Conservation (phyloP, 2,113 vertebrate species). For the Salvelinus sp. region DNA sequence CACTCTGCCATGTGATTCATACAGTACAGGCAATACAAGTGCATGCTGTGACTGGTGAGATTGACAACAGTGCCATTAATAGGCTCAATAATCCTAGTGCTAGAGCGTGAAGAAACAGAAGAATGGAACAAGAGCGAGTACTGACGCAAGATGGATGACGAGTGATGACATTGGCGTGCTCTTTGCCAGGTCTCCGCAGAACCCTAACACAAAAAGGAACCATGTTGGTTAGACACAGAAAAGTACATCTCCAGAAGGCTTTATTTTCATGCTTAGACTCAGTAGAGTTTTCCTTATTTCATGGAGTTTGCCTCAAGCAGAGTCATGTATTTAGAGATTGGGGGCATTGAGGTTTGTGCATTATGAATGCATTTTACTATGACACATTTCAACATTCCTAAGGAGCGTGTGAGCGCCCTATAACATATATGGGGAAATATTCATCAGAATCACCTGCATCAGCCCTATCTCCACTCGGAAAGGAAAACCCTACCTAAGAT, state of each 20-base stretch:
- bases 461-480: too few relatives aligned
- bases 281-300: too few relatives aligned
- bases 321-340: too few relatives aligned
- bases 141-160: constrained; percentile 19
- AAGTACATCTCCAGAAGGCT: neutral
- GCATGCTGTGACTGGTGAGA: neutral
- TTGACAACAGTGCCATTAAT: neutral
- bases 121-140: neutral
- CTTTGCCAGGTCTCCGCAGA: constrained; percentile 44
- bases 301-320: too few relatives aligned
- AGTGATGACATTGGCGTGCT: constrained; percentile 43
- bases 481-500: too few relatives aligned
- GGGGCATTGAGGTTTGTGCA: too few relatives aligned
- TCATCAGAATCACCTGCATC: too few relatives aligned
- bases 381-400: too few relatives aligned
- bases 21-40: neutral
- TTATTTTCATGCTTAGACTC: neutral
- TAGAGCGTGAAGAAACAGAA: neutral
- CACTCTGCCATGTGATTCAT: too few relatives aligned
- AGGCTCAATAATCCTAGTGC: neutral
- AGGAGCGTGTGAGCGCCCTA: too few relatives aligned
- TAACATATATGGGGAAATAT: too few relatives aligned
- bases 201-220: constrained; percentile 38
- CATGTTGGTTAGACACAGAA: neutral
- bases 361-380: too few relatives aligned